Conservation (phyloP, 2,797 vertebrate genomes). For the Arrhamphus sclerolepis region DNA sequence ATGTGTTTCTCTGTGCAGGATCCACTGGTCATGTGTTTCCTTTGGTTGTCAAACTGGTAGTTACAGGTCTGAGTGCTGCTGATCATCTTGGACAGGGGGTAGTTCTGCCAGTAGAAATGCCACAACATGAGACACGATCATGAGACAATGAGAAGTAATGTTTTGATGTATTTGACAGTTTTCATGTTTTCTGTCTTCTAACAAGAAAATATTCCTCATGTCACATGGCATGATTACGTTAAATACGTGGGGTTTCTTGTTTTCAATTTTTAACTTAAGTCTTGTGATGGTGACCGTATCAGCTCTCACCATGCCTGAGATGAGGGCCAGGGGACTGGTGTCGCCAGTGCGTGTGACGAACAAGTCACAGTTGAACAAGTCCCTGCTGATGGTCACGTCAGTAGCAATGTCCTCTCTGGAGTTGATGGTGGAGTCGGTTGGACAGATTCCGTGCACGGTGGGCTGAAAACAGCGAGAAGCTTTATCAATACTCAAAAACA, state of each 20-base stretch:
- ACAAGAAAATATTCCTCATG: no score
- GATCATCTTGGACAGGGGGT: conserved; percentile 85
- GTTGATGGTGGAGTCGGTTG: conserved; percentile 81
- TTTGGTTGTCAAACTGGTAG: conserved; percentile 88
- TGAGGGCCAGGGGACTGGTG: conserved; percentile 89
- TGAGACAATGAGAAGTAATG: background rate
- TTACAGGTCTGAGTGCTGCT: conserved; percentile 89
- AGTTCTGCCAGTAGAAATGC: conserved; percentile 70
- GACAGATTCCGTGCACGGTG: conserved; percentile 89
- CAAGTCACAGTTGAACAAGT: conserved; percentile 84
- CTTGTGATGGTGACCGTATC: background rate
- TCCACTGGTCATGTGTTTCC: conserved; percentile 85
- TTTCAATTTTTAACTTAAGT: no score
- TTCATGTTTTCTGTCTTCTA: no score
- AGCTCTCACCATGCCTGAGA: conserved; percentile 86
- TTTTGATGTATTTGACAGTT: no score
- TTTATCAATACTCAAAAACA: conserved; percentile 14
- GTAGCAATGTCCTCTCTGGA: conserved; percentile 79
- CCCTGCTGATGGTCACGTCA: conserved; percentile 83
- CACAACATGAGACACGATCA: background rate
- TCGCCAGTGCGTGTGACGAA: conserved; percentile 80
- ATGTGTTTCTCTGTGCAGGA: conserved; percentile 90
- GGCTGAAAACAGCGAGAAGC: conserved; percentile 72
- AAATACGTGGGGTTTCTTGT: no score
- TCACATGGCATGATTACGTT: no score